Evolutionary conservation across 2,888 invertebrate species (phyloP).

Genomic region (Rhagium mordax): DNA sequence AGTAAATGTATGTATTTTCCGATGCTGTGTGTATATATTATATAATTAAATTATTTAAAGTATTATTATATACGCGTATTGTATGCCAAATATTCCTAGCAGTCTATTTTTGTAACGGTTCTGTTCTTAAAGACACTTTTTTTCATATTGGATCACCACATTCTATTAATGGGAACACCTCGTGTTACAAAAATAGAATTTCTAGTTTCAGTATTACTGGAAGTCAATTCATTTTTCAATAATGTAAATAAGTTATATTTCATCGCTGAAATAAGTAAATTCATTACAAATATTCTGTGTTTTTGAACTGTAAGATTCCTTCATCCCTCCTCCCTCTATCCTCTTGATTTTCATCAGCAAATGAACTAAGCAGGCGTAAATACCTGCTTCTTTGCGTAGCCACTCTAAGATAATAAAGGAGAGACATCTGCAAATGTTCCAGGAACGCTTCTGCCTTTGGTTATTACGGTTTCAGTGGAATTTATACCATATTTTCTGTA

Average conservation of each 20-base stretch:
- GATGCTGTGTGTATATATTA: conserved; percentile 68
- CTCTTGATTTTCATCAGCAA: not conserved
- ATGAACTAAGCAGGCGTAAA: not conserved
- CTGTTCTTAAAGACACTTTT: conserved; percentile 51
- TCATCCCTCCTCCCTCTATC: conserved; percentile 28
- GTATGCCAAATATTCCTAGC: conserved; percentile 68
- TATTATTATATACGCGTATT: conserved; percentile 67
- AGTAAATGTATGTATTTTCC: conserved; percentile 70
- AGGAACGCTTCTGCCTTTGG: not conserved
- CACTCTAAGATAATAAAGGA: not conserved
- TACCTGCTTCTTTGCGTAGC: not conserved
- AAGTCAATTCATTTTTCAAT: conserved; percentile 69
- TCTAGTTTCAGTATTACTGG: conserved; percentile 67
- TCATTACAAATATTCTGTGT: conserved; percentile 66
- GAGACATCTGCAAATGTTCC: too few species aligned
- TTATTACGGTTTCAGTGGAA: not conserved
- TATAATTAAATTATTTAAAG: conserved; percentile 65
- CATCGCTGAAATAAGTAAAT: conserved; percentile 68
- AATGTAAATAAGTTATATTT: conserved; percentile 69
- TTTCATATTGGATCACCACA: conserved; percentile 37
- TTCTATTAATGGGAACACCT: conserved; percentile 48
- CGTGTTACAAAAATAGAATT: conserved; percentile 61
- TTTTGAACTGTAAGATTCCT: conserved; percentile 67
- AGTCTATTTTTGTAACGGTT: conserved; percentile 61
- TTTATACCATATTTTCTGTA: not conserved